Evolutionary conservation across 2,113 vertebrate species (phyloP).

Genomic region (Pogona vitticeps): DNA sequence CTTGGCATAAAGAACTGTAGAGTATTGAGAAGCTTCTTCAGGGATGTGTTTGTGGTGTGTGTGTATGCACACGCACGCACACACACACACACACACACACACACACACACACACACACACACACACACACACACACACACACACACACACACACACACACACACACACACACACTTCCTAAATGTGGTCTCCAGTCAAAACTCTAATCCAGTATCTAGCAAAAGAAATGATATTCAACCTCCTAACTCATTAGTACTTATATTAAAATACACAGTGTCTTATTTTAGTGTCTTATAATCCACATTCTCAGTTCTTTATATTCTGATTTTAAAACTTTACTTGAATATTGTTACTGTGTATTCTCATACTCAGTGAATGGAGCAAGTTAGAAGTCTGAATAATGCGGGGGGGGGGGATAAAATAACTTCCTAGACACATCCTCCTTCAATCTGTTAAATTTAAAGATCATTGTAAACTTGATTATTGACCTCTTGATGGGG

Average conservation of each 20-base stretch:
- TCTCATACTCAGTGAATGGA: background rate
- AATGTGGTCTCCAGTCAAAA: background rate
- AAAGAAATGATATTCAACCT: background rate
- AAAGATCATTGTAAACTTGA: background rate
- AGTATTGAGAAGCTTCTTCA: background rate
- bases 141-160: no score
- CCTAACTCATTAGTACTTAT: background rate
- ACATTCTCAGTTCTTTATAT: background rate
- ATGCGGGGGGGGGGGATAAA: background rate
- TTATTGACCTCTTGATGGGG: background rate
- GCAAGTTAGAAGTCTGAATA: background rate
- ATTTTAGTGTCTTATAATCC: background rate
- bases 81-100: no score
- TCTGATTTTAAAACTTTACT: background rate
- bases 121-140: no score
- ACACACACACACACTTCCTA: no score
- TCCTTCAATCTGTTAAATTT: background rate
- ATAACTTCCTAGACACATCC: background rate
- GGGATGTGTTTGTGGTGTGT: fast-evolving
- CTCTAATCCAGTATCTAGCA: background rate
- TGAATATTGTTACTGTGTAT: background rate
- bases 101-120: no score
- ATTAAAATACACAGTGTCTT: background rate
- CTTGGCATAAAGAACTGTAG: background rate
- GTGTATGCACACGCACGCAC: no score